Evolutionary conservation across 2,797 vertebrate genomes (phyloP), one percentile per base, ranked within the genome.

Genomic region (Acanthurus leucopareius): DNA sequence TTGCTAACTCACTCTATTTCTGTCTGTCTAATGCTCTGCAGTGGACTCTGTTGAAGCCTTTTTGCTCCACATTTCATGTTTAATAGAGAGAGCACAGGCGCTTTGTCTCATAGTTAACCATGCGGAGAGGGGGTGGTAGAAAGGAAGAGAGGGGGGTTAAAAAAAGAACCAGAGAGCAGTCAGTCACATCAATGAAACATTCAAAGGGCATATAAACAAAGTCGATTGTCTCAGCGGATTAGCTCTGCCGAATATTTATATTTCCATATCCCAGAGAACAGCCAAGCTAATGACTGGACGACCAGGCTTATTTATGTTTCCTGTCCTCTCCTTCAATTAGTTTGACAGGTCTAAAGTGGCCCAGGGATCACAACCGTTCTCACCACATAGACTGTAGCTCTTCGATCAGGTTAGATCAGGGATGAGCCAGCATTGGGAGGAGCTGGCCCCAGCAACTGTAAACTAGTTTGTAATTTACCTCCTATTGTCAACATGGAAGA

Each of bases 151-250:
- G 48, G 40, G 22, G 22, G 17, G 3, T 9, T 78, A 83, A 85
- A 17, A 19, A 60, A 71, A 80, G 83, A 85, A 58, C 20, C 40
- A 42, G 56, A 86, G 86, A 86, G 86, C 90, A 91, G 84, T 88
- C 80, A 86, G 80, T 93, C 81, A 87, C 84, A 86, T 89, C 77
- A 80, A 82, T 92, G 84, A 90, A 92, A 90, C 87, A 88, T 92
- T 92, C 86, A 89, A 82, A 90, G 83, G 85, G 76, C 84, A 86
- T 75, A 91, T 90, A 91, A 93, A 91, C 86, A 91, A 83, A 91
- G 86, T 87, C 65, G 40, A 69, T 66, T 64, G 64, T 88, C 86
- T 88, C 84, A 25, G 81, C 73, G 85, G 82, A 92, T 91, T 89
- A 89, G 68, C 83, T 51, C 67, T n/a, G 65, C 52, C 45, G 73